Conservation (phyloP, 2,113 vertebrate genomes). For the Cygnus buccinator region DNA sequence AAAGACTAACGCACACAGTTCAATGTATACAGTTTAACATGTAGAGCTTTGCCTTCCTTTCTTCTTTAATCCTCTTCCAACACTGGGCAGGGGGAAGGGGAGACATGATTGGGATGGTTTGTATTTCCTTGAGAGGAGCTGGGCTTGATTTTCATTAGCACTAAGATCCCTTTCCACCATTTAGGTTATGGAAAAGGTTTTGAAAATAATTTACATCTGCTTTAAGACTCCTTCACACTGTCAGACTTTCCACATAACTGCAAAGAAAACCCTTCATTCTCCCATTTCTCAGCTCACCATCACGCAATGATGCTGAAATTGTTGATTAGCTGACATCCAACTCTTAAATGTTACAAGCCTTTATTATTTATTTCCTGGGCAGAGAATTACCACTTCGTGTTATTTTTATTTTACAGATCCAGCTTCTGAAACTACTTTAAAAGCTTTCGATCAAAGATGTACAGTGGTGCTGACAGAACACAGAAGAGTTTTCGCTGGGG, state of each 20-base stretch:
- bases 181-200: neutral
- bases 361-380: slow-evolving; percentile 65
- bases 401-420: slow-evolving; percentile 66
- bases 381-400: slow-evolving; percentile 45
- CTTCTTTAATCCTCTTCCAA: neutral
- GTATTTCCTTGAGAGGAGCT: neutral
- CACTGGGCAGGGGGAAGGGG: neutral
- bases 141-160: neutral
- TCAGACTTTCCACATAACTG: neutral
- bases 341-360: slow-evolving; percentile 24
- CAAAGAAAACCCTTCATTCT: neutral
- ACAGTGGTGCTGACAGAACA: slow-evolving; percentile 55
- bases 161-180: neutral
- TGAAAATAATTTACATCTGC: neutral
- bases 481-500: neutral
- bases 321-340: slow-evolving; percentile 41
- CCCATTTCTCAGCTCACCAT: neutral
- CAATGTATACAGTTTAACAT: neutral
- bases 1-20: neutral
- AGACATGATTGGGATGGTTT: neutral
- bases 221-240: neutral
- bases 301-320: neutral
- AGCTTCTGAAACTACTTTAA: slow-evolving; percentile 70
- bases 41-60: neutral
- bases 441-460: slow-evolving; percentile 71